These are phyloP conservation scores for Gasterosteus aculeatus DNA, from an alignment of 2,113 vertebrate genomes.

Conservation along the genomic window DNA sequence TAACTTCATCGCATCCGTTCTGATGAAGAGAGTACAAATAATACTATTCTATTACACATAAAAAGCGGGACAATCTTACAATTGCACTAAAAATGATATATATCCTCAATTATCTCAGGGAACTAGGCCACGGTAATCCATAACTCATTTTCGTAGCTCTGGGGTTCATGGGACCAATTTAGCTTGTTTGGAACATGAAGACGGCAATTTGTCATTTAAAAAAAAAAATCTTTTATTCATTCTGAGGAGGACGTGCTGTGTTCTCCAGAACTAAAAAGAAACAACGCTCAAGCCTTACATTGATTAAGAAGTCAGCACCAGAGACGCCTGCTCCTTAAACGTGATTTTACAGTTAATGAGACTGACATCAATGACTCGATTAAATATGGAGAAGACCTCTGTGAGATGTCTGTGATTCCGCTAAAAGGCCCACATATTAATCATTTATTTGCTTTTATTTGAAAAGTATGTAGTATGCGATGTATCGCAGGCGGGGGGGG, in stretches of 20 bases:
- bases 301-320: conserved; percentile 61
- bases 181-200: conserved; percentile 58
- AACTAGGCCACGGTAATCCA: conserved; percentile 69
- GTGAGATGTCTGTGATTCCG: conserved; percentile 38
- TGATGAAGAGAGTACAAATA: conserved; percentile 15
- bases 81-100: conserved; percentile 47
- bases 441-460: conserved; percentile 79
- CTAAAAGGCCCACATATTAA: conserved; percentile 76
- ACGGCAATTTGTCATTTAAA: conserved; percentile 58
- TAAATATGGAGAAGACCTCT: conserved; percentile 64
- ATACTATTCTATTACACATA: not conserved
- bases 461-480: conserved; percentile 63
- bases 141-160: conserved; percentile 59
- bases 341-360: conserved; percentile 73
- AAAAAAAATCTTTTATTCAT: conserved; percentile 31
- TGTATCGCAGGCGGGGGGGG: conserved; percentile 56
- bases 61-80: conserved; percentile 29
- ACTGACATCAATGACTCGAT: conserved; percentile 65
- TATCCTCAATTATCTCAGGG: conserved; percentile 63
- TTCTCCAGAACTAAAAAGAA: conserved; percentile 18
- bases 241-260: conserved; percentile 14
- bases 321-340: conserved; percentile 55
- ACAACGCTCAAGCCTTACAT: conserved; percentile 38
- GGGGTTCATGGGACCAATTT: conserved; percentile 50
- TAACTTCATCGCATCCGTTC: not conserved